Conservation (phyloP, 2,888 invertebrate genomes). For the Sicus ferrugineus region DNA sequence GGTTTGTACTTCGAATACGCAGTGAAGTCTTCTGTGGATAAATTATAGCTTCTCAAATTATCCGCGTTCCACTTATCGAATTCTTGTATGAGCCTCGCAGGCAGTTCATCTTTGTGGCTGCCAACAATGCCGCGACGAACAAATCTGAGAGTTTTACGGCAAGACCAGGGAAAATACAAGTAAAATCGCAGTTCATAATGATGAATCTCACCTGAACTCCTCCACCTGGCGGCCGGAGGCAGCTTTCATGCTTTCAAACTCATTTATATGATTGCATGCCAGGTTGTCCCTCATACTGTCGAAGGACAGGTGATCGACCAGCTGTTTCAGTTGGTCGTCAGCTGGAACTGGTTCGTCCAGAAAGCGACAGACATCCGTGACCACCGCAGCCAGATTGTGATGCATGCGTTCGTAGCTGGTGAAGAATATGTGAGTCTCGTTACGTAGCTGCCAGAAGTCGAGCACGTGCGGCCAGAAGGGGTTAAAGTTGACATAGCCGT, state of each 20-base stretch:
- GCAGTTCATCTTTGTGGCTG: constrained; percentile 59
- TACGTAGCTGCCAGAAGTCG: constrained; percentile 60
- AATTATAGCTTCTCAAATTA: constrained; percentile 49
- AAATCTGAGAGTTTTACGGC: constrained; percentile 50
- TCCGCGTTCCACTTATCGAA: constrained; percentile 58
- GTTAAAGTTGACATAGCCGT: constrained; percentile 56
- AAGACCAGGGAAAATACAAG: background rate
- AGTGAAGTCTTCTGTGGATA: constrained; percentile 53
- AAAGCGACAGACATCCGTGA: constrained; percentile 53
- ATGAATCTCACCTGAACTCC: constrained; percentile 52
- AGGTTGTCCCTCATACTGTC: constrained; percentile 62
- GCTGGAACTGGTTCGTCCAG: constrained; percentile 44
- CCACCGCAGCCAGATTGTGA: constrained; percentile 49
- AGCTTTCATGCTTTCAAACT: constrained; percentile 59
- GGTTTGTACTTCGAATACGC: constrained; percentile 51
- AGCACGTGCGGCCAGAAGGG: constrained; percentile 60
- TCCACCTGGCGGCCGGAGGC: constrained; percentile 57
- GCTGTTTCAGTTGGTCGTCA: constrained; percentile 47
- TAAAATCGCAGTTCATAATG: background rate
- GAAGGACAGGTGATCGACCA: constrained; percentile 57
- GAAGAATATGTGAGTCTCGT: constrained; percentile 54
- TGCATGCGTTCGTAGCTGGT: constrained; percentile 62
- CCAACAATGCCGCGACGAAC: constrained; percentile 61
- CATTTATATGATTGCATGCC: constrained; percentile 58
- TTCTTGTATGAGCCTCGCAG: constrained; percentile 50